Percentiles rank a stretch among this genome's conserved stretches.
Conservation (phyloP, 2,797 vertebrate species). For the Mormyrops boulengeri region DNA sequence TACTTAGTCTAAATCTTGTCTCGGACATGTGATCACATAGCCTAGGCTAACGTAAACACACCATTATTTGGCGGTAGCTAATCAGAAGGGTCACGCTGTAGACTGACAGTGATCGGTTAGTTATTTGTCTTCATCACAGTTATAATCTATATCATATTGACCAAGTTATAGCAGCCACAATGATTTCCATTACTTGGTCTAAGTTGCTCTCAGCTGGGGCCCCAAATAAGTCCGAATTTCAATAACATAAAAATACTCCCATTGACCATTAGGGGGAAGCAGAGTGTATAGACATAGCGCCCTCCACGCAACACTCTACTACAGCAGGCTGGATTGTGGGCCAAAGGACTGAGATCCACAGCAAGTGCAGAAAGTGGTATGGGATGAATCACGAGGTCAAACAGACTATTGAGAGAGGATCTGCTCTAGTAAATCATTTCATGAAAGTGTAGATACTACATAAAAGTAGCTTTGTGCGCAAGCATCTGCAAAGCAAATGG, state of each 20-base stretch:
- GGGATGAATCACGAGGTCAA: not conserved
- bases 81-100: not conserved
- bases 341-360: not conserved
- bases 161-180: not conserved
- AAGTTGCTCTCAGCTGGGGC: not conserved
- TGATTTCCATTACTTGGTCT: not conserved
- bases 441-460: not conserved
- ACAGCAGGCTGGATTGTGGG: not conserved
- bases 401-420: not conserved
- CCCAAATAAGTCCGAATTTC: not conserved
- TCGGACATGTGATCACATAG: not conserved
- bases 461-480: not conserved
- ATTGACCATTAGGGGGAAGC: not conserved
- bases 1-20: not conserved
- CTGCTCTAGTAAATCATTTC: not conserved
- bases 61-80: not conserved
- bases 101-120: not conserved
- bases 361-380: not conserved
- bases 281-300: not conserved
- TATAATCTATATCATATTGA: not conserved
- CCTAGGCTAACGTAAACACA: not conserved
- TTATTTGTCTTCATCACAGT: not conserved
- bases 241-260: not conserved
- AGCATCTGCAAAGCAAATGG: slow-evolving; percentile 3
- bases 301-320: not conserved